Conservation (phyloP, 1,140 invertebrate genomes). For the Drosophila repleta region DNA sequence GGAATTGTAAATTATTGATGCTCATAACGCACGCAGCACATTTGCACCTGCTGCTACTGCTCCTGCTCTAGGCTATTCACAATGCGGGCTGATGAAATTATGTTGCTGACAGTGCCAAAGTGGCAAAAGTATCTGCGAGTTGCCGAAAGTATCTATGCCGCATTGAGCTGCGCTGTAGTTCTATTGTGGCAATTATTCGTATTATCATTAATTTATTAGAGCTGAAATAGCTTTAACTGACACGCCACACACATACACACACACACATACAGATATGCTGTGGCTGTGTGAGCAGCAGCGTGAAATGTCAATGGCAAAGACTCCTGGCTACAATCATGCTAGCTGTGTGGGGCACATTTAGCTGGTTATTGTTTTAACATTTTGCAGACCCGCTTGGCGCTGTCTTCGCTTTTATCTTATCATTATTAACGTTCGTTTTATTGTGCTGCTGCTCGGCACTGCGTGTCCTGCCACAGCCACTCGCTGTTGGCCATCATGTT, state of each 20-base stretch:
- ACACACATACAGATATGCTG: constrained; percentile 42
- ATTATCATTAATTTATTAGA: constrained; percentile 79
- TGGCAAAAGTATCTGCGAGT: constrained; percentile 1
- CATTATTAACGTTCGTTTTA: constrained; percentile 81
- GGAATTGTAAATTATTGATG: background rate
- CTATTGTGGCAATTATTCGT: constrained; percentile 34
- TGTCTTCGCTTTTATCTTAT: constrained; percentile 74
- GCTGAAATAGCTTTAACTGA: constrained; percentile 46
- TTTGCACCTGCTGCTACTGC: constrained; percentile 6
- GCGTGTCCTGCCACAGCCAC: constrained; percentile 24
- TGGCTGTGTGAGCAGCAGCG: constrained; percentile 11
- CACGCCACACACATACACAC: constrained; percentile 52
- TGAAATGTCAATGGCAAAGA: constrained; percentile 57
- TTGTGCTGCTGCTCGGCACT: constrained; percentile 52
- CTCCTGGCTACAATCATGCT: constrained; percentile 50
- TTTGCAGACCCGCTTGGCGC: constrained; percentile 46
- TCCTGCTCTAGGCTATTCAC: constrained; percentile 4
- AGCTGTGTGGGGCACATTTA: constrained; percentile 62
- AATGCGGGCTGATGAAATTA: constrained; percentile 1
- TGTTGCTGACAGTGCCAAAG: constrained; percentile 22
- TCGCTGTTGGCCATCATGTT: constrained; percentile 59
- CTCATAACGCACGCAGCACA: constrained; percentile 7
- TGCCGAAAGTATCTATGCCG: background rate
- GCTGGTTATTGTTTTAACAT: constrained; percentile 82
- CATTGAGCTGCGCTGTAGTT: constrained; percentile 23